Percentiles rank a stretch among this genome's conserved stretches.
Conservation (phyloP, 2,797 vertebrate genomes). For the Myripristis jacobus region DNA sequence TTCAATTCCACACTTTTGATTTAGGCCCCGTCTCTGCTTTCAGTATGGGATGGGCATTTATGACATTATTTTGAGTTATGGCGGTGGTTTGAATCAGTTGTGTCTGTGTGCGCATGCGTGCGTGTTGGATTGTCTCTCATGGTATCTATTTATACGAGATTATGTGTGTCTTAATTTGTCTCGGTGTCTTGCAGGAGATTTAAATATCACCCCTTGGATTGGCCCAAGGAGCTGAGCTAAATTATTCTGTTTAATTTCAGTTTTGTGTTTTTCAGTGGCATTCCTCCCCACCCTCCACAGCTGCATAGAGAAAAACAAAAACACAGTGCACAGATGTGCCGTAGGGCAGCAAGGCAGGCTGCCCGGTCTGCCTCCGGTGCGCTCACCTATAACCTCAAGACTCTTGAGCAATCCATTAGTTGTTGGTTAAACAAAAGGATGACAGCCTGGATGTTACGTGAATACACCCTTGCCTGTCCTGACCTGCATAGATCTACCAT, state of each 20-base stretch:
- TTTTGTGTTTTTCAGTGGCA: neutral
- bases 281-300: neutral
- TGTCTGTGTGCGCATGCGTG: neutral
- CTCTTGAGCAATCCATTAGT: no score
- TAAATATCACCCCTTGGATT: neutral
- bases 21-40: constrained; percentile 3
- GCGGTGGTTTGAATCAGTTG: neutral
- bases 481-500: neutral
- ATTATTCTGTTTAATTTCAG: no score
- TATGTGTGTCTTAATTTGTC: neutral
- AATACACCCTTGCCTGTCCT: neutral
- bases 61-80: constrained; percentile 1
- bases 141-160: neutral
- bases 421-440: neutral
- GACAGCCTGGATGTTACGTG: neutral
- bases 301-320: neutral
- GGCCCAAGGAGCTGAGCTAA: neutral
- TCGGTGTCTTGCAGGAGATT: neutral
- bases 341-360: neutral
- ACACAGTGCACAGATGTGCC: neutral
- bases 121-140: neutral
- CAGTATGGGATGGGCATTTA: neutral
- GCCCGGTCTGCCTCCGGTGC: neutral
- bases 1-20: constrained; percentile 40
- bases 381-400: no score